Conservation (phyloP, 2,113 vertebrate genomes). For the Phyllopteryx taeniolatus region DNA sequence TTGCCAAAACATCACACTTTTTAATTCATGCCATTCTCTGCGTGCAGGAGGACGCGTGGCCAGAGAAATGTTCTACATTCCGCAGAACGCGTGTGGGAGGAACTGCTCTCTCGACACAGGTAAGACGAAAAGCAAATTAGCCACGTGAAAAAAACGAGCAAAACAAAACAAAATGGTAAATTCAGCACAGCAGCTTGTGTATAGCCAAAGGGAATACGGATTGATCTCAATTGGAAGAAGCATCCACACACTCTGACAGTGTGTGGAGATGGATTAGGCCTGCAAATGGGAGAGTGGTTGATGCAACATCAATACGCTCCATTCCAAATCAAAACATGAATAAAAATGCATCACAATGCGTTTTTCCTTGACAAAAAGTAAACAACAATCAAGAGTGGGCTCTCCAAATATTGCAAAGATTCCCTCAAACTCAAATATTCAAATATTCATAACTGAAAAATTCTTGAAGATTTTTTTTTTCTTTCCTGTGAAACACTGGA, state of each 20-base stretch:
- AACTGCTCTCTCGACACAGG: conserved; percentile 85
- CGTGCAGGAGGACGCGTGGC: conserved; percentile 88
- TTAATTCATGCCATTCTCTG: conserved; percentile 64
- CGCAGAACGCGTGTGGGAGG: conserved; percentile 91
- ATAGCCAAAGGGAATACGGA: conserved; percentile 19
- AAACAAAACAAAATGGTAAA: background rate
- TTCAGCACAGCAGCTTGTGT: conserved; percentile 1
- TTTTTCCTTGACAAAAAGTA: background rate
- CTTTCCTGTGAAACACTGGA: background rate
- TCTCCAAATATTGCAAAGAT: background rate
- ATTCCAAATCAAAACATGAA: background rate
- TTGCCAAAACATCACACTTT: conserved; percentile 2
- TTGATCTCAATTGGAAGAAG: conserved; percentile 34
- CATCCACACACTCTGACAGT: conserved; percentile 4
- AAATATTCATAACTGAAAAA: background rate
- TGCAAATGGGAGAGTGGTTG: background rate
- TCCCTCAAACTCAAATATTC: too few species aligned
- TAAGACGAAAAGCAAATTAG: conserved; percentile 40
- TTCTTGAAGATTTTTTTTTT: background rate
- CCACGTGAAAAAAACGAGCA: background rate
- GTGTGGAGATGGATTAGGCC: background rate
- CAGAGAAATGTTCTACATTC: conserved; percentile 97
- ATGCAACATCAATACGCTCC: background rate
- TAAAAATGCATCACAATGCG: background rate
- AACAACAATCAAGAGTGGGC: background rate